Conservation (phyloP, 1,140 invertebrate species). For the Hypothenemus hampei region DNA sequence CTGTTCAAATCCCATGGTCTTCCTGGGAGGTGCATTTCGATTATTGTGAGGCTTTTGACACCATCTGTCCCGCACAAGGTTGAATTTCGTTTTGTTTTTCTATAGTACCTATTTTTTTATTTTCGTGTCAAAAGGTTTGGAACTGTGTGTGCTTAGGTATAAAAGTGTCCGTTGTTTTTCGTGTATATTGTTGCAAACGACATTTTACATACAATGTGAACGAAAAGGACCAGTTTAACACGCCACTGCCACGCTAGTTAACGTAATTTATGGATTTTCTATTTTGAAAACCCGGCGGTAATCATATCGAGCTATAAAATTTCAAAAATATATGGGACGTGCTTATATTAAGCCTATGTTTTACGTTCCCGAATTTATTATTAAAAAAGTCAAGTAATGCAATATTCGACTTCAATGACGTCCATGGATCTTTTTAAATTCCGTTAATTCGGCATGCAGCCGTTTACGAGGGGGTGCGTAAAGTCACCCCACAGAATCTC, state of each 20-base stretch:
- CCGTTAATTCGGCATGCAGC: slow-evolving; percentile 19
- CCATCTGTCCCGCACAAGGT: slow-evolving; percentile 28
- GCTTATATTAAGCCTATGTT: slow-evolving; percentile 7
- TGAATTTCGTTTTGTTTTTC: slow-evolving; percentile 8
- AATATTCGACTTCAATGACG: too few species aligned
- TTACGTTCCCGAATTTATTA: too few species aligned
- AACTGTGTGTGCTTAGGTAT: background rate
- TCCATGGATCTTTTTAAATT: too few species aligned
- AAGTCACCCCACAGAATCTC: slow-evolving; percentile 29
- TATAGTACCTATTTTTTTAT: slow-evolving; percentile 26
- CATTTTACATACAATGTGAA: background rate
- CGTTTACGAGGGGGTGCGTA: slow-evolving; percentile 25
- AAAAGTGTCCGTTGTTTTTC: too few species aligned
- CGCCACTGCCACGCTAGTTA: background rate
- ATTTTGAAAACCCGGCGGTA: slow-evolving; percentile 12
- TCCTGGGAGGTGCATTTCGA: slow-evolving; percentile 27
- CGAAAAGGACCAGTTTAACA: background rate
- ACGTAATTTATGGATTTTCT: slow-evolving; percentile 12
- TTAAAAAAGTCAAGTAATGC: too few species aligned
- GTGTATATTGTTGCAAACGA: background rate
- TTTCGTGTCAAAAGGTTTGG: background rate
- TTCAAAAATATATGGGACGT: slow-evolving; percentile 18
- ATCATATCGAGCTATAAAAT: slow-evolving; percentile 22
- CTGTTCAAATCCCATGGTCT: slow-evolving; percentile 25
- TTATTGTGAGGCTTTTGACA: slow-evolving; percentile 26